Percentiles rank a stretch among this genome's conserved stretches.
These are phyloP conservation scores for Hydrolagus colliei DNA, from an alignment of 2,797 vertebrate species.

Conservation along the genomic window DNA sequence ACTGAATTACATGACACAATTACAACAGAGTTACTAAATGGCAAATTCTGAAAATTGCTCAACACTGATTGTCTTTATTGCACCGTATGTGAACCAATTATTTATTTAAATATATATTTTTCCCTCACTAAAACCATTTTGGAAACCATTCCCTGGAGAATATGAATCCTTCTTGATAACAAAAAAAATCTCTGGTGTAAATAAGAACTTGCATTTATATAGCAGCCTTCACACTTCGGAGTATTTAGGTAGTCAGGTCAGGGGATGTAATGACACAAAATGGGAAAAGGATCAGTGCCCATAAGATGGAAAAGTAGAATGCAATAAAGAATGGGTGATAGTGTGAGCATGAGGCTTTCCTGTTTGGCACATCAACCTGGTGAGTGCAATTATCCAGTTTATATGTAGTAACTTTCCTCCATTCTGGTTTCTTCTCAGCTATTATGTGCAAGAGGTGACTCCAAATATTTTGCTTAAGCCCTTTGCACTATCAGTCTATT, in stretches of 20 bases:
- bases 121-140: background rate
- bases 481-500: background rate
- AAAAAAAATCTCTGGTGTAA: background rate
- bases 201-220: background rate
- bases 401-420: background rate
- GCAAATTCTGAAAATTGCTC: background rate
- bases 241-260: background rate
- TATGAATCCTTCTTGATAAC: background rate
- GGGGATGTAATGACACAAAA: background rate
- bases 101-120: background rate
- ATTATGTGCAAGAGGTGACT: background rate
- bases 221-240: too few relatives aligned
- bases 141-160: background rate
- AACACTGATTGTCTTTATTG: background rate
- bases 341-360: background rate
- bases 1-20: background rate
- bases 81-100: too few relatives aligned
- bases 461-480: background rate
- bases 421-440: conserved; percentile 6
- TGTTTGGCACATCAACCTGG: background rate
- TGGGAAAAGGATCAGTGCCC: background rate
- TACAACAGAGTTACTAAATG: too few relatives aligned
- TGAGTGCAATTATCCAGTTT: background rate
- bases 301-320: background rate
- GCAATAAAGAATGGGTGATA: background rate